Conservation (phyloP, 2,888 invertebrate species). For the Incurvaria masculella region DNA sequence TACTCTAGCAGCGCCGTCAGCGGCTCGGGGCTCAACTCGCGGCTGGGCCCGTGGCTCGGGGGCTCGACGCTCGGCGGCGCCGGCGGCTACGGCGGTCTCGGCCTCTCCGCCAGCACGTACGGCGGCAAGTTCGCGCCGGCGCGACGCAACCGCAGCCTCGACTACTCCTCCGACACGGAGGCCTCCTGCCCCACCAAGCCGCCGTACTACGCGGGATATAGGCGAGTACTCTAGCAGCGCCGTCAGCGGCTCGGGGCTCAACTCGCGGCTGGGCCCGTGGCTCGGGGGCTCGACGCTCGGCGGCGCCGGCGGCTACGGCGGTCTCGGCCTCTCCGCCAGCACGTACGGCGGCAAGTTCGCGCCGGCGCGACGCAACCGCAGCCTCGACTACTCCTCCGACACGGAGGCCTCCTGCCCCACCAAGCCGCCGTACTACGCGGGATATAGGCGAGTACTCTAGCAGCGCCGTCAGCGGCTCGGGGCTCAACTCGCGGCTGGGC, state of each 20-base stretch:
- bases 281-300: slow-evolving; percentile 38
- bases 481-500: slow-evolving; percentile 26
- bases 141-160: slow-evolving; percentile 76
- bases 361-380: slow-evolving; percentile 71
- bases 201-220: slow-evolving; percentile 69
- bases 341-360: slow-evolving; percentile 49
- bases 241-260: no score
- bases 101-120: slow-evolving; percentile 27
- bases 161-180: slow-evolving; percentile 95
- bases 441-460: slow-evolving; percentile 24
- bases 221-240: no score
- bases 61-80: slow-evolving; percentile 32
- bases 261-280: slow-evolving; percentile 30
- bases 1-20: no score
- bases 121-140: slow-evolving; percentile 55
- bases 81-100: neutral
- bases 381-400: slow-evolving; percentile 91
- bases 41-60: slow-evolving; percentile 29
- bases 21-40: slow-evolving; percentile 30
- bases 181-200: slow-evolving; percentile 76
- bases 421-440: slow-evolving; percentile 71
- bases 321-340: slow-evolving; percentile 12
- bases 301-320: neutral
- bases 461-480: no score
- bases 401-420: slow-evolving; percentile 90